phyloP scores from a whole-genome alignment of 2,113 vertebrate genomes.

The Vulpes lagopus region DNA sequence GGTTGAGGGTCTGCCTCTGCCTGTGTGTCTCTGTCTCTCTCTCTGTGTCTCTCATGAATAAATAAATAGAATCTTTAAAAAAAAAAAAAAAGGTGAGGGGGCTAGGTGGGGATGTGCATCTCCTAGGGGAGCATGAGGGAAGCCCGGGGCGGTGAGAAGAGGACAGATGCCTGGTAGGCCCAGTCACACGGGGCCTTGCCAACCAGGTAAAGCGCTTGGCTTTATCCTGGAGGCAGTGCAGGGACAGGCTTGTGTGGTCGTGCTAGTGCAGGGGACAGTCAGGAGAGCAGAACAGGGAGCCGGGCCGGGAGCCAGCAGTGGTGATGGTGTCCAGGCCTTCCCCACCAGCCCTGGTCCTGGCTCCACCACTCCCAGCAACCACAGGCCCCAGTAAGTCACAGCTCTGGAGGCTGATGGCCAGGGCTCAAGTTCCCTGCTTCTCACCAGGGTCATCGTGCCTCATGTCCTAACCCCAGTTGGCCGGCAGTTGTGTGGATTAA shows the following conservation, averaged over 20 bases:
- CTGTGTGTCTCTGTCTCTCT: too few species aligned
- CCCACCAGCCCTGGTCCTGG: neutral
- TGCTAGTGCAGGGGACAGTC: neutral
- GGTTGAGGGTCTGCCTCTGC: too few species aligned
- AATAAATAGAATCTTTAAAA: too few species aligned
- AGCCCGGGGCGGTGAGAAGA: neutral
- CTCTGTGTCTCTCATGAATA: too few species aligned
- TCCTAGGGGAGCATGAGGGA: neutral
- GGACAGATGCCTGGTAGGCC: neutral
- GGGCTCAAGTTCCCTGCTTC: neutral
- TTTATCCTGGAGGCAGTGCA: neutral
- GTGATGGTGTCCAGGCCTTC: too few species aligned
- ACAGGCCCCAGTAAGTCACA: fast-evolving
- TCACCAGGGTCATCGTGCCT: neutral
- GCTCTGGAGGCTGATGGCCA: neutral
- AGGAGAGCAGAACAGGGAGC: neutral
- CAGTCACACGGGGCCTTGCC: neutral
- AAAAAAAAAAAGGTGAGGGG: neutral
- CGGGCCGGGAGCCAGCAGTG: neutral
- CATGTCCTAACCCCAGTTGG: neutral
- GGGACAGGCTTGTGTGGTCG: fast-evolving
- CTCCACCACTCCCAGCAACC: neutral
- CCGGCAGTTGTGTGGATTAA: neutral
- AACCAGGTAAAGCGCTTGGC: slow-evolving; percentile 45
- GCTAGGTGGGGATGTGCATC: neutral